A percentile compares a stretch with the other conserved stretches of the same genome.
These are phyloP conservation scores for Vollenhovia emeryi DNA, from an alignment of 1,140 invertebrate species.

Conservation along the genomic window DNA sequence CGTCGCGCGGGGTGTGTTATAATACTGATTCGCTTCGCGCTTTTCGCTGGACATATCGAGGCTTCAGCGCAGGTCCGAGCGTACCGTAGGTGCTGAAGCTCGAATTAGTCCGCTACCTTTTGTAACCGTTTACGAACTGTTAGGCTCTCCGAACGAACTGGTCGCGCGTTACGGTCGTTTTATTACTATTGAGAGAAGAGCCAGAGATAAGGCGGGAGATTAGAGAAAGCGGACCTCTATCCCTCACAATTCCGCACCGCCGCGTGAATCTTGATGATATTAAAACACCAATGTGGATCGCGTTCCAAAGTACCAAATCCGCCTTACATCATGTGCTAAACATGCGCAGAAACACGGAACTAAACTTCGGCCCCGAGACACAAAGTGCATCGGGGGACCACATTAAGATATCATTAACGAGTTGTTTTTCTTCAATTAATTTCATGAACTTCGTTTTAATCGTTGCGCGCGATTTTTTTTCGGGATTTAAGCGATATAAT, in stretches of 20 bases:
- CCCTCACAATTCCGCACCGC: neutral
- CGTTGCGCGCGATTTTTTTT: conserved; percentile 22
- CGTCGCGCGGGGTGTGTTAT: conserved; percentile 60
- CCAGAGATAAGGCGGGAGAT: neutral
- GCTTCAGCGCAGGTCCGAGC: conserved; percentile 56
- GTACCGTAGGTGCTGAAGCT: conserved; percentile 1
- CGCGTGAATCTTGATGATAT: neutral
- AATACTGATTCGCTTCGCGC: conserved; percentile 64
- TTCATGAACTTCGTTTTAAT: conserved; percentile 1
- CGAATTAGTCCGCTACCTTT: conserved; percentile 18
- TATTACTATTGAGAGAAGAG: neutral
- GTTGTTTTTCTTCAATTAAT: conserved; percentile 45
- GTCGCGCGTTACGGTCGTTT: neutral
- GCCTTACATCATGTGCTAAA: conserved; percentile 36
- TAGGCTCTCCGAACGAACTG: neutral
- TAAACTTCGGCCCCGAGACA: conserved; percentile 52
- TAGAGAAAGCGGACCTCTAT: neutral
- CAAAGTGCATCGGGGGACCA: conserved; percentile 54
- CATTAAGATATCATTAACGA: conserved; percentile 46
- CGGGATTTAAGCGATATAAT: conserved; percentile 9
- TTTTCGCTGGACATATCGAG: conserved; percentile 12
- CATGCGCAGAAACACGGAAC: conserved; percentile 21
- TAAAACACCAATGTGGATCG: conserved; percentile 30
- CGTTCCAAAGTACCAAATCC: conserved; percentile 58
- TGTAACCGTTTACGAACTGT: conserved; percentile 7